These are phyloP conservation scores for Macroteleia sp. DNA, from an alignment of 2,888 invertebrate species.

Conservation along the genomic window DNA sequence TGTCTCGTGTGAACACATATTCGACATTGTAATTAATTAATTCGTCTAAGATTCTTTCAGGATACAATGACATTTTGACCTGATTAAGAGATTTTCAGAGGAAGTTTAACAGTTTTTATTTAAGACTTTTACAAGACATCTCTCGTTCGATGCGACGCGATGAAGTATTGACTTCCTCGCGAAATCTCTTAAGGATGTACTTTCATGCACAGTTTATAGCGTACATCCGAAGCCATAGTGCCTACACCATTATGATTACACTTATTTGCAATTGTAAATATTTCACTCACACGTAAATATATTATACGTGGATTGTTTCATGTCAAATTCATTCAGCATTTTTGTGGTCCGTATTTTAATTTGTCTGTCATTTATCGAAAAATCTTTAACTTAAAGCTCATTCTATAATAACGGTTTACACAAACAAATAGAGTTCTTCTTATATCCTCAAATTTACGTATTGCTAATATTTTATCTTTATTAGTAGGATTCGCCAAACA, in stretches of 20 bases:
- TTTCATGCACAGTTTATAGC: constrained; percentile 82
- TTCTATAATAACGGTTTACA: too few species aligned
- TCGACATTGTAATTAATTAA: constrained; percentile 74
- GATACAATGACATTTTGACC: constrained; percentile 77
- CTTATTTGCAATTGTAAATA: constrained; percentile 83
- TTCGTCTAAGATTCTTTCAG: constrained; percentile 79
- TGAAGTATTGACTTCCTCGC: constrained; percentile 69
- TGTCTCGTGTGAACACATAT: constrained; percentile 78
- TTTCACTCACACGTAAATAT: constrained; percentile 76
- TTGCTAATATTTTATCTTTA: too few species aligned
- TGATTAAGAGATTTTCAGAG: constrained; percentile 76
- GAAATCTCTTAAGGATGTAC: constrained; percentile 82
- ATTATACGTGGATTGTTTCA: constrained; percentile 65
- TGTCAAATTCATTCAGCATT: constrained; percentile 53
- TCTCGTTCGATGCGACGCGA: constrained; percentile 16
- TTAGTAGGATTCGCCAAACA: too few species aligned
- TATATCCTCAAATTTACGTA: too few species aligned
- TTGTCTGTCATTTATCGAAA: constrained; percentile 7
- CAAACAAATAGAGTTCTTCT: too few species aligned
- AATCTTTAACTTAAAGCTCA: too few species aligned
- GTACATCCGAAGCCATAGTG: constrained; percentile 84
- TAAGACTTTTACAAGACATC: constrained; percentile 33
- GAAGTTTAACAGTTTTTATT: constrained; percentile 64
- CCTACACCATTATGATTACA: constrained; percentile 83
- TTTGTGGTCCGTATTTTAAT: constrained; percentile 45